Evolutionary conservation across 2,113 vertebrate genomes (phyloP).

Genomic region (Carassius carassius): DNA sequence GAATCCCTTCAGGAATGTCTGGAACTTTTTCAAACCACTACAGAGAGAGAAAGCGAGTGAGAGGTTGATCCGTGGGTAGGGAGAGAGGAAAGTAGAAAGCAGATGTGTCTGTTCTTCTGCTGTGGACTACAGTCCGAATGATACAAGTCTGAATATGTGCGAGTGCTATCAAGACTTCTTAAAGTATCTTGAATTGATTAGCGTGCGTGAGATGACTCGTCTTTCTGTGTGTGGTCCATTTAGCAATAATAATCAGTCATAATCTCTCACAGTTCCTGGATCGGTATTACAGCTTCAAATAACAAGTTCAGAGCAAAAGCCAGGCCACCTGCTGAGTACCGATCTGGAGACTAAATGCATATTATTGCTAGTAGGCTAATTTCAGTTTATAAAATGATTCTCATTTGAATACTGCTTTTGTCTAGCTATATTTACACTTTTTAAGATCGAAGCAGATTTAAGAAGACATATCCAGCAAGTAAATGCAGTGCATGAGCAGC

Average conservation of each 20-base stretch:
- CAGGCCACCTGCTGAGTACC: background rate
- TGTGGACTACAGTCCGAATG: slow-evolving; percentile 27
- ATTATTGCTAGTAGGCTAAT: background rate
- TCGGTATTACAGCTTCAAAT: slow-evolving; percentile 8
- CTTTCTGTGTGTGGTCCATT: slow-evolving; percentile 14
- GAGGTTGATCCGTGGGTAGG: slow-evolving; percentile 3
- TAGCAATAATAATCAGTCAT: slow-evolving; percentile 5
- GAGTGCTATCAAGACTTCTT: background rate
- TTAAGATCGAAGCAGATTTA: background rate
- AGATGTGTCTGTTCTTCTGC: slow-evolving; percentile 35
- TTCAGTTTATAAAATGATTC: background rate
- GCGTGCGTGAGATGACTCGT: background rate
- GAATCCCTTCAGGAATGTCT: slow-evolving; percentile 79
- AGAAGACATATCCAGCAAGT: background rate
- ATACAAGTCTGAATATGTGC: background rate
- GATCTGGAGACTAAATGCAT: background rate
- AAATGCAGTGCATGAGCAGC: background rate
- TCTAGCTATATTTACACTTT: background rate
- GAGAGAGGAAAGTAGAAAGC: slow-evolving; percentile 3
- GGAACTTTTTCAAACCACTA: slow-evolving; percentile 79
- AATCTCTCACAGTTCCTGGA: slow-evolving; percentile 5
- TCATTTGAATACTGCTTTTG: background rate
- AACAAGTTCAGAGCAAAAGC: slow-evolving; percentile 7
- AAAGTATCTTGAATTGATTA: slow-evolving; percentile 12
- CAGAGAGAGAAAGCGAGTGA: slow-evolving; percentile 59